Conservation (phyloP, 2,888 invertebrate species). For the Hyles lineata region DNA sequence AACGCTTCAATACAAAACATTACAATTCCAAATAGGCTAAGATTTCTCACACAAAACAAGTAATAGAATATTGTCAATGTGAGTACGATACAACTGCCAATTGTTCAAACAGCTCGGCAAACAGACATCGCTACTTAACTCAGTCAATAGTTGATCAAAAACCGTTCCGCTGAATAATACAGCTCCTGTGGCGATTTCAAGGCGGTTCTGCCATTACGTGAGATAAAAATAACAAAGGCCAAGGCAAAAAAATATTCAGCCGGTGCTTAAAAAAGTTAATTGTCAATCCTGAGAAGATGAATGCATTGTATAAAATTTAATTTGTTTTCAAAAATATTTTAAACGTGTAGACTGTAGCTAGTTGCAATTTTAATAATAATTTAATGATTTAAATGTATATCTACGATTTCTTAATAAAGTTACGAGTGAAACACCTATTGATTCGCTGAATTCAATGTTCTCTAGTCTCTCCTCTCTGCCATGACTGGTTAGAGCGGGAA, state of each 20-base stretch:
- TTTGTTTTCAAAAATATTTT: neutral
- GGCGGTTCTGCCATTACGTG: conserved; percentile 8
- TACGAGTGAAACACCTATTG: too few species aligned
- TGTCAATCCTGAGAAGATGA: neutral
- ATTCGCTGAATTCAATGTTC: too few species aligned
- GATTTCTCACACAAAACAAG: conserved; percentile 1
- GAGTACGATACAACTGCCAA: neutral
- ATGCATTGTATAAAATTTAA: neutral
- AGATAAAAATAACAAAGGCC: conserved; percentile 17
- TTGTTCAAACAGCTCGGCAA: conserved; percentile 14
- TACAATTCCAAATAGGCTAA: too few species aligned
- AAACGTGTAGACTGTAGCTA: too few species aligned
- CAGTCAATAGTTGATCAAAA: conserved; percentile 1
- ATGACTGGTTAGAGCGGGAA: too few species aligned
- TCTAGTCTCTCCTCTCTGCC: too few species aligned
- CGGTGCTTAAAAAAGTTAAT: neutral
- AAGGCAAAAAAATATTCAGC: conserved; percentile 9
- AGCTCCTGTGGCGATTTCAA: conserved; percentile 23
- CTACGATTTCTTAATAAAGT: too few species aligned
- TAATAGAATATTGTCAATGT: neutral
- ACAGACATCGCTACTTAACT: conserved; percentile 1
- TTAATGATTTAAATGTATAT: too few species aligned
- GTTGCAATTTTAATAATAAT: too few species aligned
- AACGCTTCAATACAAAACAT: neutral
- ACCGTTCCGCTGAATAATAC: conserved; percentile 13